Evolutionary conservation across 2,888 invertebrate genomes (phyloP).

Genomic region (Herminia tarsipennalis): DNA sequence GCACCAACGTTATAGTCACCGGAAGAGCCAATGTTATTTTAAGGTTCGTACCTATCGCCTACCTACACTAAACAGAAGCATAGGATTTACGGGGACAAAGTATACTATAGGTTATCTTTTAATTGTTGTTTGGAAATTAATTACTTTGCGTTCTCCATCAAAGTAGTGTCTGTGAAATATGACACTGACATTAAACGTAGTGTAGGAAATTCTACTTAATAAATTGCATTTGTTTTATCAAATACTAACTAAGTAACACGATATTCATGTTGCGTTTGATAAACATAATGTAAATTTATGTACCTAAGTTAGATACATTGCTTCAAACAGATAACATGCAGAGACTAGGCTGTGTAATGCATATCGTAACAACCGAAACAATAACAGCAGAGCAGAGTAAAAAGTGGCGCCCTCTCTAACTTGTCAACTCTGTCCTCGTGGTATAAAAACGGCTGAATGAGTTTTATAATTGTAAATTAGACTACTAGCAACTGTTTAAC

Average conservation of each 20-base stretch:
- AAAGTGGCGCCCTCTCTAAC: conserved; percentile 40
- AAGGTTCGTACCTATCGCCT: conserved; percentile 66
- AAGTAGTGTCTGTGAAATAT: conserved; percentile 33
- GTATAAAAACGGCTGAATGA: conserved; percentile 12
- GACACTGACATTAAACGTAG: conserved; percentile 33
- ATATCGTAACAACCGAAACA: conserved; percentile 28
- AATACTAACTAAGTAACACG: neutral
- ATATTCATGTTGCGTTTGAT: neutral
- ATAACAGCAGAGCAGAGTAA: conserved; percentile 33
- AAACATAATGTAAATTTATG: neutral
- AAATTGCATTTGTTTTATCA: neutral
- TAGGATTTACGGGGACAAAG: conserved; percentile 20
- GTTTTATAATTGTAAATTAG: conserved; percentile 14
- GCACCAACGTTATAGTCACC: conserved; percentile 67
- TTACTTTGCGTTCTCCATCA: conserved; percentile 5
- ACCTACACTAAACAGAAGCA: conserved; percentile 42
- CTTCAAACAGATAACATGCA: conserved; percentile 6
- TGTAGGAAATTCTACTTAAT: conserved; percentile 1
- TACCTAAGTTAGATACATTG: conserved; percentile 1
- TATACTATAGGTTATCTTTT: neutral
- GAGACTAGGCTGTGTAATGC: conserved; percentile 6
- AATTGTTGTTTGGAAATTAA: conserved; percentile 13
- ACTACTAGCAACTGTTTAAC: conserved; percentile 5
- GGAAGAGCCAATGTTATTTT: conserved; percentile 82
- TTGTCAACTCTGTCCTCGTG: conserved; percentile 26